Evolutionary conservation across 2,888 invertebrate species (phyloP).

Genomic region (Nebria brevicollis): DNA sequence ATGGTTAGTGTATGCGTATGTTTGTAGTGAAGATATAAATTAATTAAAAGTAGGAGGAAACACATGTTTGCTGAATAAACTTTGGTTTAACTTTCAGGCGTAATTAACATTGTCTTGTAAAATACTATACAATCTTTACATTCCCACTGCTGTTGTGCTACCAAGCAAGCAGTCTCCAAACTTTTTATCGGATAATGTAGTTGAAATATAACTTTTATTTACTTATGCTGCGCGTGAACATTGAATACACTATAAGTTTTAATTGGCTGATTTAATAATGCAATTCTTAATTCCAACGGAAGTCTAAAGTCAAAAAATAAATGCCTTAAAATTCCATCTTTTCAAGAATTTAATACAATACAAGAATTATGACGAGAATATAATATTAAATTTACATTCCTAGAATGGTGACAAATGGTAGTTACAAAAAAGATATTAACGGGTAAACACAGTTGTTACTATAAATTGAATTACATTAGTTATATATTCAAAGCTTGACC

Average conservation of each 20-base stretch:
- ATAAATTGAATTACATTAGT: too few relatives aligned
- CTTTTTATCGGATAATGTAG: background rate
- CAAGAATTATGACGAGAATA: too few relatives aligned
- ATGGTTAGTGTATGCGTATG: slow-evolving; percentile 13
- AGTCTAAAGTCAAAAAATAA: too few relatives aligned
- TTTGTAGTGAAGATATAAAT: slow-evolving; percentile 55
- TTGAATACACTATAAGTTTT: background rate
- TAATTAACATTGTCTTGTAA: slow-evolving; percentile 53
- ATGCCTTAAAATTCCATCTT: too few relatives aligned
- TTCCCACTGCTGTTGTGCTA: background rate
- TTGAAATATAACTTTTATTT: background rate
- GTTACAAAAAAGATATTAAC: too few relatives aligned
- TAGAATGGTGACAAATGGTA: too few relatives aligned
- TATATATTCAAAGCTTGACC: too few relatives aligned
- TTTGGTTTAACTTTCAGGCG: slow-evolving; percentile 54
- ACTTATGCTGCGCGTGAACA: background rate
- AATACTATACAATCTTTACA: slow-evolving; percentile 27
- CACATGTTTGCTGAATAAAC: slow-evolving; percentile 56
- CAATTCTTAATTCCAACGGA: background rate
- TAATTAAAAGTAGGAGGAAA: slow-evolving; percentile 58
- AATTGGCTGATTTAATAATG: background rate
- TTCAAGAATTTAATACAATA: too few relatives aligned
- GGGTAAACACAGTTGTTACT: too few relatives aligned
- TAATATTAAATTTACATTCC: too few relatives aligned
- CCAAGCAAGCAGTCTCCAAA: background rate